Percentiles rank a stretch among this genome's conserved stretches.
Evolutionary conservation across 2,113 vertebrate species (phyloP).

Genomic region (Onychostruthus taczanowskii): DNA sequence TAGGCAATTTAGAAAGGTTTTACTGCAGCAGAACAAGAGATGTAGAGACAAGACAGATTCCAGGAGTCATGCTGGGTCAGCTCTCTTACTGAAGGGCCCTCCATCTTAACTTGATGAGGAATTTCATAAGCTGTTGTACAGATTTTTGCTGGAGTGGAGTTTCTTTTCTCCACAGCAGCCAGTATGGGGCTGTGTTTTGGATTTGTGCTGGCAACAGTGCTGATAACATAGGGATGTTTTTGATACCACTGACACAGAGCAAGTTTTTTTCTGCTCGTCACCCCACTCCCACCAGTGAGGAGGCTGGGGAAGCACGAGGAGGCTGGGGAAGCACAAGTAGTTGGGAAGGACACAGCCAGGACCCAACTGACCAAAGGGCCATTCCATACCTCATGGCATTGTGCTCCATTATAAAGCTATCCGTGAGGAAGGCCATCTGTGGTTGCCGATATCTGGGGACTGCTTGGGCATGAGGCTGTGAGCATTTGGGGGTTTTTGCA

Average conservation of each 20-base stretch:
- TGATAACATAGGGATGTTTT: background rate
- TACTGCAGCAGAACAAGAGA: background rate
- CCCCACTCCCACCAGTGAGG: rapidly evolving
- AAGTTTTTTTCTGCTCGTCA: background rate
- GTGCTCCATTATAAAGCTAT: background rate
- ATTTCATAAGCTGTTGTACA: background rate
- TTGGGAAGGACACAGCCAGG: background rate
- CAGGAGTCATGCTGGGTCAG: background rate
- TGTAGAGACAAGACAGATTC: background rate
- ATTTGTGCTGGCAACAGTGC: background rate
- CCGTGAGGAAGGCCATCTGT: background rate
- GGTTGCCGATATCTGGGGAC: rapidly evolving
- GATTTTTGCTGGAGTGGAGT: background rate
- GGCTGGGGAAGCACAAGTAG: background rate
- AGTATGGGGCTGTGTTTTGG: background rate
- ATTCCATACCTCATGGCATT: background rate
- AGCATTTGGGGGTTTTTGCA: rapidly evolving
- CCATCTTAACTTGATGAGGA: background rate
- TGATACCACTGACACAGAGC: background rate
- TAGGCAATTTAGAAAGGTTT: background rate
- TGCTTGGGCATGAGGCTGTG: background rate
- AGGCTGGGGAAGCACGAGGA: background rate
- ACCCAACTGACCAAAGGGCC: background rate
- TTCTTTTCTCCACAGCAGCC: background rate
- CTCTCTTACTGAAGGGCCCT: background rate